phyloP scores from a whole-genome alignment of 2,797 vertebrate genomes.

The Chaetophractus vellerosus region DNA sequence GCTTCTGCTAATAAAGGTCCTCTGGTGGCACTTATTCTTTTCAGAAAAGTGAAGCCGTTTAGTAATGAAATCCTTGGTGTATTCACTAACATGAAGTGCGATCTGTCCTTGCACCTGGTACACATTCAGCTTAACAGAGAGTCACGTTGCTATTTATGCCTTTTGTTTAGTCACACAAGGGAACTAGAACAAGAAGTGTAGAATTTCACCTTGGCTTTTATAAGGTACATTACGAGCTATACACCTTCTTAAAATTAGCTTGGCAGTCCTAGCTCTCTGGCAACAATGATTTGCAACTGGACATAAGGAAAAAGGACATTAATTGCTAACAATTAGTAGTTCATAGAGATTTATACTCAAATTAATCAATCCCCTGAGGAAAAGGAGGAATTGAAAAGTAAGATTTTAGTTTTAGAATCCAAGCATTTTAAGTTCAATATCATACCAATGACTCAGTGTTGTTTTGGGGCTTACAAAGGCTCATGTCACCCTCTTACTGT shows the following conservation, averaged over 20 bases:
- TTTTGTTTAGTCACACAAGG: constrained; percentile 82
- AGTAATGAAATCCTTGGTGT: constrained; percentile 77
- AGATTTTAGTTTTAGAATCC: constrained; percentile 57
- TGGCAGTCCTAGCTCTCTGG: constrained; percentile 48
- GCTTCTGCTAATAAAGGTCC: constrained; percentile 77
- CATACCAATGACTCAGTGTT: constrained; percentile 40
- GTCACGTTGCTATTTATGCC: constrained; percentile 66
- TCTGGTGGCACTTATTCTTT: constrained; percentile 78
- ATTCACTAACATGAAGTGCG: constrained; percentile 80
- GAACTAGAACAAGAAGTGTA: constrained; percentile 73
- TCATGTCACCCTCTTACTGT: neutral
- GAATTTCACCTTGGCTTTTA: constrained; percentile 85
- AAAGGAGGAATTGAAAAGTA: constrained; percentile 18
- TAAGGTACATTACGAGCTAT: constrained; percentile 60
- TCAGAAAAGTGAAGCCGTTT: constrained; percentile 71
- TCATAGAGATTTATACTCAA: constrained; percentile 24
- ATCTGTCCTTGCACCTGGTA: constrained; percentile 83
- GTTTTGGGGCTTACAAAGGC: constrained; percentile 4
- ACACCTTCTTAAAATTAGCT: constrained; percentile 64
- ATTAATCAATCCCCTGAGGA: constrained; percentile 70
- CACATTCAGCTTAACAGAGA: constrained; percentile 74
- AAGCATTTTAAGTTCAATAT: constrained; percentile 31
- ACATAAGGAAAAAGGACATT: constrained; percentile 66
- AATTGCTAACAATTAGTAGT: constrained; percentile 79
- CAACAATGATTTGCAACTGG: constrained; percentile 78